phyloP scores from a whole-genome alignment of 1,140 invertebrate species.

The Eubasilissa regina region DNA sequence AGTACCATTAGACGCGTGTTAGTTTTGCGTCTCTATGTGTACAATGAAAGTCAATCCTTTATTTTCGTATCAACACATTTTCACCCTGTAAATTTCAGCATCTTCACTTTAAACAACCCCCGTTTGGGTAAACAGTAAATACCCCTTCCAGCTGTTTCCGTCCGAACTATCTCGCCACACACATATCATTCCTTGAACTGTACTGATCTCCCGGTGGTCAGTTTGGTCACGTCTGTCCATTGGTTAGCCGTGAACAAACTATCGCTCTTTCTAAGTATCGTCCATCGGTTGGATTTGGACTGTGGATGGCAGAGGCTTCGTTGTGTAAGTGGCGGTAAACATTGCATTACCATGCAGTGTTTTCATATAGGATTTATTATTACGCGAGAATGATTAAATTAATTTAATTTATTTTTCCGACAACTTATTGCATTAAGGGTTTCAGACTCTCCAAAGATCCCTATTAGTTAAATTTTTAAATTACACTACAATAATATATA shows the following conservation, averaged over 20 bases:
- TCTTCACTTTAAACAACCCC: no score
- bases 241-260: slow-evolving; percentile 20
- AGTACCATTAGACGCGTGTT: no score
- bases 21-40: no score
- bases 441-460: no score
- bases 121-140: no score
- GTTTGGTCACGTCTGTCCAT: neutral
- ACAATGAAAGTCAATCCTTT: no score
- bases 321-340: neutral
- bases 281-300: neutral
- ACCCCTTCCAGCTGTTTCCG: neutral
- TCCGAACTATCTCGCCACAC: neutral
- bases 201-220: slow-evolving; percentile 8
- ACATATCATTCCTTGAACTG: neutral
- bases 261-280: slow-evolving; percentile 12
- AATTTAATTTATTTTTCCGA: neutral
- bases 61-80: no score
- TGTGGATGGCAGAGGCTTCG: neutral
- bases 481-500: no score
- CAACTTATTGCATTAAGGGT: no score
- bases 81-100: no score
- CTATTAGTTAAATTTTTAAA: no score
- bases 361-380: neutral
- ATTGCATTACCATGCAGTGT: neutral
- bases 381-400: neutral